Evolutionary conservation across 1,140 invertebrate species (phyloP).

Genomic region (Ips nitidus): DNA sequence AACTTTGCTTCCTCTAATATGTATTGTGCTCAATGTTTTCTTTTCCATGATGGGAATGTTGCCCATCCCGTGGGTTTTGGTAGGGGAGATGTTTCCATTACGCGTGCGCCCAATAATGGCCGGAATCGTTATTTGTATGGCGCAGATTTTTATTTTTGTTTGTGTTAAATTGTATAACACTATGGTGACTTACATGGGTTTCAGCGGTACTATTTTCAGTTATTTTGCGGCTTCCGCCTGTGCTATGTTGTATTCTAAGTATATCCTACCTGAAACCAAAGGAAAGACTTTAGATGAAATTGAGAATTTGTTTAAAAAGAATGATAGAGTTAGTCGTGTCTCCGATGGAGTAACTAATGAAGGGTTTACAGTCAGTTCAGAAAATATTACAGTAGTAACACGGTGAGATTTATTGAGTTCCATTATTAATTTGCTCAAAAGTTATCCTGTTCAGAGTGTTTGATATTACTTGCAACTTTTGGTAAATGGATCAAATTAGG

Average conservation of each 20-base stretch:
- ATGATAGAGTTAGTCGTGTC: constrained; percentile 35
- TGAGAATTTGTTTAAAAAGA: constrained; percentile 61
- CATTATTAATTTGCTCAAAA: too few relatives aligned
- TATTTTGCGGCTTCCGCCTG: constrained; percentile 71
- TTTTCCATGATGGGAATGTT: constrained; percentile 74
- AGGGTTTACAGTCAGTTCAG: constrained; percentile 35
- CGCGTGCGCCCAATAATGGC: constrained; percentile 67
- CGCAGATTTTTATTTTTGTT: constrained; percentile 68
- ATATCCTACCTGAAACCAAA: constrained; percentile 79
- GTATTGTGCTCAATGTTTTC: constrained; percentile 67
- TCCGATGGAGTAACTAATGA: constrained; percentile 43
- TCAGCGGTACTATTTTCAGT: constrained; percentile 73
- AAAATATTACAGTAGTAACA: constrained; percentile 24
- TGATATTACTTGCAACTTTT: too few relatives aligned
- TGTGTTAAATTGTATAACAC: constrained; percentile 71
- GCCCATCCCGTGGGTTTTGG: constrained; percentile 75
- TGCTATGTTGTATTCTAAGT: constrained; percentile 66
- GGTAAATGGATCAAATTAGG: too few relatives aligned
- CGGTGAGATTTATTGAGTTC: neutral
- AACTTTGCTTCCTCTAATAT: constrained; percentile 62
- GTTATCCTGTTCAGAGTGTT: too few relatives aligned
- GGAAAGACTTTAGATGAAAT: constrained; percentile 79
- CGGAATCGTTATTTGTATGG: constrained; percentile 69
- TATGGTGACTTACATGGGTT: constrained; percentile 58
- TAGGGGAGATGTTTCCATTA: constrained; percentile 71